Percentiles rank a stretch among this genome's conserved stretches.
Evolutionary conservation across 1,140 invertebrate species (phyloP).

Genomic region (Ptiloglossa arizonensis): DNA sequence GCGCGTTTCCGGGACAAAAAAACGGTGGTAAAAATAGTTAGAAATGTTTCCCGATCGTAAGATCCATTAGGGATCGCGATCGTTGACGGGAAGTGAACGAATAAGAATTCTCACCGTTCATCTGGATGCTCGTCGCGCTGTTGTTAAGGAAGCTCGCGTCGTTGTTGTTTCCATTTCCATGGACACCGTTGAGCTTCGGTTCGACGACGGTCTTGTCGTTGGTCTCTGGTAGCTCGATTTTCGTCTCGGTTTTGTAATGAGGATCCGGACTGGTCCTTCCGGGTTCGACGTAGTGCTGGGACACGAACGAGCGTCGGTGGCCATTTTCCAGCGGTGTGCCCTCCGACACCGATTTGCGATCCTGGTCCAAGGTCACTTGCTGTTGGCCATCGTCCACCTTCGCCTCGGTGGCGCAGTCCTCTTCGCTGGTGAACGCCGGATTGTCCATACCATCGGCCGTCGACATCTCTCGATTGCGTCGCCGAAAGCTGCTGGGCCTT

Average conservation of each 20-base stretch:
- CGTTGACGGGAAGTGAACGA: too few species aligned
- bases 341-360: slow-evolving; percentile 64
- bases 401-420: slow-evolving; percentile 58
- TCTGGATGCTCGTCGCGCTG: slow-evolving; percentile 74
- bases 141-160: slow-evolving; percentile 79
- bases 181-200: slow-evolving; percentile 76
- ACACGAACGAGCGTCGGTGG: slow-evolving; percentile 73
- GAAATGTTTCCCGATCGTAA: too few species aligned
- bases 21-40: too few species aligned
- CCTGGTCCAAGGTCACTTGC: slow-evolving; percentile 61
- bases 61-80: too few species aligned
- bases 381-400: slow-evolving; percentile 59
- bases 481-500: slow-evolving; percentile 55
- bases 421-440: slow-evolving; percentile 76
- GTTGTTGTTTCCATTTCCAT: slow-evolving; percentile 79
- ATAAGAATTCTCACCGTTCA: slow-evolving; percentile 77
- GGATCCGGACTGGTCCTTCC: slow-evolving; percentile 69
- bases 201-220: slow-evolving; percentile 66
- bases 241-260: slow-evolving; percentile 75
- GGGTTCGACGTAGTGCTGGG: slow-evolving; percentile 76
- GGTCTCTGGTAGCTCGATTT: slow-evolving; percentile 76
- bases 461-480: slow-evolving; percentile 70
- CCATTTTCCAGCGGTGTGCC: slow-evolving; percentile 70
- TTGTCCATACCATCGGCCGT: slow-evolving; percentile 75
- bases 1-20: too few species aligned